Conservation (phyloP, 1,140 invertebrate genomes). For the Ctenoplectra terminalis region DNA sequence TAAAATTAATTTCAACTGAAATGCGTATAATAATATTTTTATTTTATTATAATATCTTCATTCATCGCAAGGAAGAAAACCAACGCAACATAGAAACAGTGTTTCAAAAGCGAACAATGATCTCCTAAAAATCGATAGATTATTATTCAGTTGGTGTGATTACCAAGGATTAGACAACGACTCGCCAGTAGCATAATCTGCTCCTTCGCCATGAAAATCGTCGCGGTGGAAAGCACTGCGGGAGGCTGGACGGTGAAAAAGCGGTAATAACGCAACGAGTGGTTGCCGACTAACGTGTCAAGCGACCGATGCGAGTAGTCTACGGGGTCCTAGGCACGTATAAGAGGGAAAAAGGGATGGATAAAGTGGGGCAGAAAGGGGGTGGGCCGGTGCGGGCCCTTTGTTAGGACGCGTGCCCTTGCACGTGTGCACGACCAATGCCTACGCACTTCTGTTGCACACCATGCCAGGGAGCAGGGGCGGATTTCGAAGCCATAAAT, state of each 20-base stretch:
- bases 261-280: constrained; percentile 57
- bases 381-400: constrained; percentile 73
- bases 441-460: constrained; percentile 72
- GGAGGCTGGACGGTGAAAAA: constrained; percentile 53
- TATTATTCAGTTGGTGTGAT: neutral
- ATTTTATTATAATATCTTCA: too few species aligned
- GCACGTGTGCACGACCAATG: constrained; percentile 78
- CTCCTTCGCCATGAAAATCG: constrained; percentile 20
- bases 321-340: constrained; percentile 25
- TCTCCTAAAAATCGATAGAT: too few species aligned
- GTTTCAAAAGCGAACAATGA: too few species aligned
- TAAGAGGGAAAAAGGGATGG: constrained; percentile 42
- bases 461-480: constrained; percentile 46
- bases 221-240: constrained; percentile 35
- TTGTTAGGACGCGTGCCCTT: constrained; percentile 78
- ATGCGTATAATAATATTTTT: too few species aligned
- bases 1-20: too few species aligned
- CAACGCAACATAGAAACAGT: too few species aligned
- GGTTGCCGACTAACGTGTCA: constrained; percentile 46
- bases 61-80: too few species aligned
- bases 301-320: constrained; percentile 34
- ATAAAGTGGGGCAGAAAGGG: constrained; percentile 62
- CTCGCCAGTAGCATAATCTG: constrained; percentile 8
- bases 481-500: constrained; percentile 49
- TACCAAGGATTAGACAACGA: neutral